Conservation (phyloP, 2,797 vertebrate genomes). For the Eutrigla gurnardus region DNA sequence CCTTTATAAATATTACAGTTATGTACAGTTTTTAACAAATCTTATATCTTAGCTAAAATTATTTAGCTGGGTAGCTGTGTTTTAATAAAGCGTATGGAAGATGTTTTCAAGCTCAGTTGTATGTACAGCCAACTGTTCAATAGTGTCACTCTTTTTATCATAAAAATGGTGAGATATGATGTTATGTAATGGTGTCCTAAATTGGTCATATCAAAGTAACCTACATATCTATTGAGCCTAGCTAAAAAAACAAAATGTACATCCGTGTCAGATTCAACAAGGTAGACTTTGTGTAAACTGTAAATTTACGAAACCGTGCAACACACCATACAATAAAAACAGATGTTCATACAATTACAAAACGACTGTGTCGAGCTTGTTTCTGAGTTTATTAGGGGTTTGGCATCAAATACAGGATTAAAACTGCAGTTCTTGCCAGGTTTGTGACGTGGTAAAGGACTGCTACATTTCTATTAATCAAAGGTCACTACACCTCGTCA, state of each 20-base stretch:
- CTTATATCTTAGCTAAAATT: slow-evolving; percentile 85
- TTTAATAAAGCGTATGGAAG: slow-evolving; percentile 85
- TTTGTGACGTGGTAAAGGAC: not conserved
- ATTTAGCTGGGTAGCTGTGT: slow-evolving; percentile 86
- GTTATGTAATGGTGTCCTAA: slow-evolving; percentile 60
- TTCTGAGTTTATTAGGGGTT: slow-evolving; percentile 39
- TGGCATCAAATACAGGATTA: not conserved
- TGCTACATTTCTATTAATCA: no score
- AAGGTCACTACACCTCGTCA: not conserved
- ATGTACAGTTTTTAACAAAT: slow-evolving; percentile 90
- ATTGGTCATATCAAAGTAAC: slow-evolving; percentile 62
- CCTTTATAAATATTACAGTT: slow-evolving; percentile 89
- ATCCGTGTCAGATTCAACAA: slow-evolving; percentile 56
- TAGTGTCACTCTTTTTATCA: slow-evolving; percentile 69
- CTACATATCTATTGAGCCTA: slow-evolving; percentile 52
- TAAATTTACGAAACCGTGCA: slow-evolving; percentile 58
- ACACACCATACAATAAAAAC: slow-evolving; percentile 78
- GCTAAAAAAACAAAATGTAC: slow-evolving; percentile 37
- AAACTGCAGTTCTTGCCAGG: not conserved
- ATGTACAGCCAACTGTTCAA: slow-evolving; percentile 71
- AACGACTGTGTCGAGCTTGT: slow-evolving; percentile 13
- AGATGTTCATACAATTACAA: slow-evolving; percentile 62
- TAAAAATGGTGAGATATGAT: slow-evolving; percentile 59
- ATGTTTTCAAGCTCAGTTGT: slow-evolving; percentile 74
- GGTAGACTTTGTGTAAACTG: slow-evolving; percentile 61